Conservation (phyloP, 2,797 vertebrate species). For the Sebastes vulpes region DNA sequence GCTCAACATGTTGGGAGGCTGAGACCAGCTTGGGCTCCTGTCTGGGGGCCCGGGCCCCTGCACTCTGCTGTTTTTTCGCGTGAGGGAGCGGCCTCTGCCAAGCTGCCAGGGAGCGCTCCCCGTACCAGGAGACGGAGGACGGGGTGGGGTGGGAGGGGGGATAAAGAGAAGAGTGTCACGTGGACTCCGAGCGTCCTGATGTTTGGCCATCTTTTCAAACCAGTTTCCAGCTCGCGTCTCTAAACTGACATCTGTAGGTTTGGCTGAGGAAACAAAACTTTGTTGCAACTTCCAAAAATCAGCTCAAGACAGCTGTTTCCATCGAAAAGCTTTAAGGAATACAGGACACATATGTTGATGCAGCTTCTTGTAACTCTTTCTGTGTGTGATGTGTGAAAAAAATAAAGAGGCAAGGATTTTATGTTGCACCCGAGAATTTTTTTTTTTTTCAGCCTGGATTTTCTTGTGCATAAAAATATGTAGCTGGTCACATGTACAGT, state of each 20-base stretch:
- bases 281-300: conserved; percentile 44
- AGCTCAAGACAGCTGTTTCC: conserved; percentile 35
- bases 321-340: neutral
- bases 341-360: neutral
- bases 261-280: conserved; percentile 29
- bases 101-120: conserved; percentile 76
- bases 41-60: conserved; percentile 89
- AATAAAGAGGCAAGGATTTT: neutral
- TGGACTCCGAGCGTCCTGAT: conserved; percentile 65
- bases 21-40: conserved; percentile 94
- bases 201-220: conserved; percentile 55
- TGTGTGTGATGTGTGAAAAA: neutral
- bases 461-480: neutral
- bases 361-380: neutral
- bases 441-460: neutral
- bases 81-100: conserved; percentile 89
- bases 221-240: conserved; percentile 12
- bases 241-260: conserved; percentile 48
- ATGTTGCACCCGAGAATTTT: neutral
- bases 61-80: conserved; percentile 87
- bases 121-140: conserved; percentile 34
- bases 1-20: conserved; percentile 91
- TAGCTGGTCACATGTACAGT: conserved; percentile 28
- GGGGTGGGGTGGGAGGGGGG: neutral
- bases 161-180: conserved; percentile 51